Conservation (phyloP, 1,140 invertebrate species). For the Euura saliciscinereae region DNA sequence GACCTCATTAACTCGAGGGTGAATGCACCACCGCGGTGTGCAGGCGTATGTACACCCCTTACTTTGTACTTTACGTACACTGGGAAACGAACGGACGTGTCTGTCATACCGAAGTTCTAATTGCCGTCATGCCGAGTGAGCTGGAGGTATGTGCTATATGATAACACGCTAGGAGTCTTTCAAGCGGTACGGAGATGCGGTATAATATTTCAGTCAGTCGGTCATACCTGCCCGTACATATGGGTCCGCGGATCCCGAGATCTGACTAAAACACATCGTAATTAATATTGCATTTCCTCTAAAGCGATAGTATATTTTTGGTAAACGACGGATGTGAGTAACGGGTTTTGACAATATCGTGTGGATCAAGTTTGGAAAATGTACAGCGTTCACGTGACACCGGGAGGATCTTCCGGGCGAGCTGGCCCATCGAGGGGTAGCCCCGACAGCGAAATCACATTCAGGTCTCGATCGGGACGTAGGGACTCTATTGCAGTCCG, state of each 20-base stretch:
- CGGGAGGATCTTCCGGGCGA: slow-evolving; percentile 29
- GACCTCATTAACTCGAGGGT: slow-evolving; percentile 44
- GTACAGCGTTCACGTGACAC: slow-evolving; percentile 48
- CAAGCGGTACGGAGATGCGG: not conserved
- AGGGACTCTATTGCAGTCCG: slow-evolving; percentile 43
- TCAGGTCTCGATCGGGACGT: slow-evolving; percentile 26
- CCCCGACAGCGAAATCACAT: slow-evolving; percentile 36
- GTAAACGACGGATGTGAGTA: not conserved
- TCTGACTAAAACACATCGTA: not conserved
- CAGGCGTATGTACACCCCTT: not conserved
- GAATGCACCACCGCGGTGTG: not conserved
- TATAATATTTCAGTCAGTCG: slow-evolving; percentile 17
- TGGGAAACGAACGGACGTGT: not conserved
- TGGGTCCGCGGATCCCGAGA: not conserved
- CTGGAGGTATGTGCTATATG: slow-evolving; percentile 4
- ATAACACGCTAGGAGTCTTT: slow-evolving; percentile 17
- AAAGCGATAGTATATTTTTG: not conserved
- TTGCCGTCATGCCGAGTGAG: slow-evolving; percentile 1
- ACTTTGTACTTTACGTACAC: too few species aligned
- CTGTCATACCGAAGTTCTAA: slow-evolving; percentile 13
- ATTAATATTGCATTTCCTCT: not conserved
- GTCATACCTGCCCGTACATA: not conserved
- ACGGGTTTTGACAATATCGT: not conserved
- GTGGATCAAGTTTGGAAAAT: slow-evolving; percentile 27
- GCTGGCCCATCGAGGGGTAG: slow-evolving; percentile 26